Evolutionary conservation across 2,113 vertebrate species (phyloP).

Genomic region (Nycticebus coucang): DNA sequence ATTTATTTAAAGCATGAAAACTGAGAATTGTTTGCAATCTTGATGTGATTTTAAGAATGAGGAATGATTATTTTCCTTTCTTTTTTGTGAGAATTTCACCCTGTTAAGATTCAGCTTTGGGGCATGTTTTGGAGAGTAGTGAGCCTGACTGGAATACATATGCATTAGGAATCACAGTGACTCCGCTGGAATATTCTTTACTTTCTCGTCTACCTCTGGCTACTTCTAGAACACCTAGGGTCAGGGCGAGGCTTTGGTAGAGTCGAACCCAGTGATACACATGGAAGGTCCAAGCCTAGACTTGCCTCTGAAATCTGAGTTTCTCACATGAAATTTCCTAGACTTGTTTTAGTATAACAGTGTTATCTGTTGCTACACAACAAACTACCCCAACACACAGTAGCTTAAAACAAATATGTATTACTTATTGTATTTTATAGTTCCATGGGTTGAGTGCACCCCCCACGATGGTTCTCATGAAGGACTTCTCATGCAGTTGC

Average conservation of each 20-base stretch:
- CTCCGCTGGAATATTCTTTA: background rate
- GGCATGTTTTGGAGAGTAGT: background rate
- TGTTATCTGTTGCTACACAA: background rate
- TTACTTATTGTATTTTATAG: conserved; percentile 2
- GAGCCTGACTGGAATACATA: background rate
- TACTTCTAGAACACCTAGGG: background rate
- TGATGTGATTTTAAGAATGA: conserved; percentile 18
- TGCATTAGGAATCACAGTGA: background rate
- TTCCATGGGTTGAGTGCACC: background rate
- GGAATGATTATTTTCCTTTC: conserved; percentile 6
- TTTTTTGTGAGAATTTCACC: background rate
- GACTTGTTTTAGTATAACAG: conserved; percentile 38
- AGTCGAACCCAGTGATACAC: background rate
- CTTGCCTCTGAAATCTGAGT: conserved; percentile 6
- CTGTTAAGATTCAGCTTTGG: background rate
- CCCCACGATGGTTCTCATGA: background rate
- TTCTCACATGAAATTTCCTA: conserved; percentile 29
- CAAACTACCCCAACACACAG: background rate
- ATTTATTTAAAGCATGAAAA: conserved; percentile 33
- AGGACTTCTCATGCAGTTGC: background rate
- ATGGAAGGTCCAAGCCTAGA: background rate
- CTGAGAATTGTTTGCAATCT: background rate
- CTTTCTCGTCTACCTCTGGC: background rate
- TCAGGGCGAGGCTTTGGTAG: background rate
- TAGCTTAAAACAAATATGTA: background rate